A percentile compares a stretch with the other conserved stretches of the same genome.
Conservation (phyloP, 2,797 vertebrate species). For the Orientallactaga sibirica region DNA sequence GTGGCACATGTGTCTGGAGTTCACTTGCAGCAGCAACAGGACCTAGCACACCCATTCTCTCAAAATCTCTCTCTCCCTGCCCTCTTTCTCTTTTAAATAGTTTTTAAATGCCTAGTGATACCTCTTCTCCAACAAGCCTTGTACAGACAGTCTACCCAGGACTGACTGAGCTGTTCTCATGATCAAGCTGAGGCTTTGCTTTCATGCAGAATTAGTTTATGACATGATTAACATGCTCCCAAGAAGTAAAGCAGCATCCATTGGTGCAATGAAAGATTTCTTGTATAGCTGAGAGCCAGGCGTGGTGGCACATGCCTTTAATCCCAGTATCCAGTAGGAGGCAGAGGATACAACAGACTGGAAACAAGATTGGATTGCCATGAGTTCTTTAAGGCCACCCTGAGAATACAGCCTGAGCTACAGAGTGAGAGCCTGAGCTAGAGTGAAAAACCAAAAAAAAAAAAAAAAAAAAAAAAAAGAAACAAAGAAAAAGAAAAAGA, state of each 20-base stretch:
- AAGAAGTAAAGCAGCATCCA: constrained; percentile 11
- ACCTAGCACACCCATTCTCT: too few relatives aligned
- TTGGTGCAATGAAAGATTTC: not conserved
- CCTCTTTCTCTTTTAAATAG: not conserved
- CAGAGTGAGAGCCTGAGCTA: too few relatives aligned
- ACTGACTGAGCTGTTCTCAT: not conserved
- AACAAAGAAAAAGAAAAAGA: too few relatives aligned
- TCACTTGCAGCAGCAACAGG: too few relatives aligned
- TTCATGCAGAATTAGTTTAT: constrained; percentile 33
- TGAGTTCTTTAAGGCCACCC: too few relatives aligned
- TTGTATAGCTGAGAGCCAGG: too few relatives aligned
- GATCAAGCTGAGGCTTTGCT: constrained; percentile 10
- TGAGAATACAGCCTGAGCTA: too few relatives aligned
- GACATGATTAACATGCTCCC: not conserved
- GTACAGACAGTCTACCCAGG: constrained; percentile 11
- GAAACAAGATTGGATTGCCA: not conserved
- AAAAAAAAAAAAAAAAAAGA: not conserved
- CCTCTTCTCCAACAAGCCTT: not conserved
- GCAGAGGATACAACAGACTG: not conserved
- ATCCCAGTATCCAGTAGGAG: not conserved
- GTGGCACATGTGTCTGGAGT: too few relatives aligned
- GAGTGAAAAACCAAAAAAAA: too few relatives aligned
- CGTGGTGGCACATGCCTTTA: too few relatives aligned
- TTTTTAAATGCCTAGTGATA: too few relatives aligned
- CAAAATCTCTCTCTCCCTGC: not conserved